Evolutionary conservation across 2,888 invertebrate species (phyloP).

Genomic region (Cryptocheilus praepositus): DNA sequence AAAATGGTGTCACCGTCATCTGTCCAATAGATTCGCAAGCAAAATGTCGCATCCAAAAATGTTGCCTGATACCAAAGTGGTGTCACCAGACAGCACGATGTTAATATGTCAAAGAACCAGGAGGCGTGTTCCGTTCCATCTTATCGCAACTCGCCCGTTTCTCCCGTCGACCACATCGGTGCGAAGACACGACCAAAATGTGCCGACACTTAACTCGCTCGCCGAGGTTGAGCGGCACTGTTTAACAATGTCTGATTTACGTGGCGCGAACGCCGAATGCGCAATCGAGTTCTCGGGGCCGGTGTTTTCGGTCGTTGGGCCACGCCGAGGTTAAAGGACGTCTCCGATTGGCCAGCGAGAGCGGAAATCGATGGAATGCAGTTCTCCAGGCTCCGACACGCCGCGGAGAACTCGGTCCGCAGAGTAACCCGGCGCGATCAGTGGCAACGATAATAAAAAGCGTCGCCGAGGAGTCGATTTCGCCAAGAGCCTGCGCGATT

Average conservation of each 20-base stretch:
- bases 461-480: constrained; percentile 32
- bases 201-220: too few relatives aligned
- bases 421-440: constrained; percentile 57
- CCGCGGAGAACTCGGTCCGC: neutral
- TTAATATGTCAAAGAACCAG: too few relatives aligned
- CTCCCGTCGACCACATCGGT: too few relatives aligned
- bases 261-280: constrained; percentile 20
- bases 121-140: too few relatives aligned
- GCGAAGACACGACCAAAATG: too few relatives aligned
- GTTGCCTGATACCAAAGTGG: too few relatives aligned
- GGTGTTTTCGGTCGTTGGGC: constrained; percentile 29
- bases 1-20: too few relatives aligned
- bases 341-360: constrained; percentile 52
- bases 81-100: too few relatives aligned
- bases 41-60: too few relatives aligned
- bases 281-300: constrained; percentile 3
- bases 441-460: constrained; percentile 55
- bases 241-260: constrained; percentile 43
- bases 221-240: constrained; percentile 24
- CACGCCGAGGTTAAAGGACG: constrained; percentile 38
- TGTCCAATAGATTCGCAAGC: too few relatives aligned
- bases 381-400: constrained; percentile 58
- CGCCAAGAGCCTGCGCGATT: neutral
- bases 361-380: constrained; percentile 64
- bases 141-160: too few relatives aligned